Percentiles rank a stretch among this genome's conserved stretches.
Evolutionary conservation across 2,113 vertebrate genomes (phyloP).

Genomic region (Rhinolophus ferrumequinum): DNA sequence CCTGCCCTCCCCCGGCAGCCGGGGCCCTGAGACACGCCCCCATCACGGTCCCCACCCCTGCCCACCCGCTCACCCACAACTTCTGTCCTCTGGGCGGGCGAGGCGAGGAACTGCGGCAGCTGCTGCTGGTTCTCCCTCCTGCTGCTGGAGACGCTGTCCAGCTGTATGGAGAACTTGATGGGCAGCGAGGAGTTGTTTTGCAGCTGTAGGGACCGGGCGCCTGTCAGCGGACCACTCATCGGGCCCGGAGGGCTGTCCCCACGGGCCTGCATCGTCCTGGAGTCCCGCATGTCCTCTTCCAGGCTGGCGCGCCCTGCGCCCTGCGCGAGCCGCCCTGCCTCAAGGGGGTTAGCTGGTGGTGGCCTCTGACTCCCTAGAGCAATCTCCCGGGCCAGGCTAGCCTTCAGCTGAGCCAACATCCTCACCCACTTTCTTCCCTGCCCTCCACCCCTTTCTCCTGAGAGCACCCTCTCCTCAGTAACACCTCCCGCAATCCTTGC

Average conservation of each 20-base stretch:
- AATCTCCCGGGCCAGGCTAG: accelerated
- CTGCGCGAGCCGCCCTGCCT: neutral
- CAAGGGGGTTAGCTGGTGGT: accelerated
- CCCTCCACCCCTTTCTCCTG: neutral
- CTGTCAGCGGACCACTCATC: accelerated
- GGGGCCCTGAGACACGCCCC: accelerated
- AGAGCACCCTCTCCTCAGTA: accelerated
- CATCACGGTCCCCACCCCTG: accelerated
- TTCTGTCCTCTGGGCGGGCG: conserved; percentile 58
- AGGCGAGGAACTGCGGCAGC: conserved; percentile 82
- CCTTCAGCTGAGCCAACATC: accelerated
- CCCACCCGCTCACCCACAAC: conserved; percentile 87
- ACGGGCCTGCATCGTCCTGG: too few relatives aligned
- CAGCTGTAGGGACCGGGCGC: conserved; percentile 82
- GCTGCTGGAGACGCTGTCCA: conserved; percentile 85
- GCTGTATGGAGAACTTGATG: conserved; percentile 85
- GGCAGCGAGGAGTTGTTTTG: conserved; percentile 88
- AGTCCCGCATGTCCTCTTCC: neutral
- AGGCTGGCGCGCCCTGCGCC: neutral
- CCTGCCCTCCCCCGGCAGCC: accelerated
- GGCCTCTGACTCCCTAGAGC: neutral
- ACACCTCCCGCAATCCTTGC: neutral
- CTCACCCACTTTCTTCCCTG: too few relatives aligned
- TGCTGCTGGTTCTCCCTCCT: conserved; percentile 73
- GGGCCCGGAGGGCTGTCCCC: too few relatives aligned